Percentiles rank a stretch among this genome's conserved stretches.
These are phyloP conservation scores for Bos indicus DNA, from an alignment of 2,113 vertebrate genomes.

Conservation along the genomic window DNA sequence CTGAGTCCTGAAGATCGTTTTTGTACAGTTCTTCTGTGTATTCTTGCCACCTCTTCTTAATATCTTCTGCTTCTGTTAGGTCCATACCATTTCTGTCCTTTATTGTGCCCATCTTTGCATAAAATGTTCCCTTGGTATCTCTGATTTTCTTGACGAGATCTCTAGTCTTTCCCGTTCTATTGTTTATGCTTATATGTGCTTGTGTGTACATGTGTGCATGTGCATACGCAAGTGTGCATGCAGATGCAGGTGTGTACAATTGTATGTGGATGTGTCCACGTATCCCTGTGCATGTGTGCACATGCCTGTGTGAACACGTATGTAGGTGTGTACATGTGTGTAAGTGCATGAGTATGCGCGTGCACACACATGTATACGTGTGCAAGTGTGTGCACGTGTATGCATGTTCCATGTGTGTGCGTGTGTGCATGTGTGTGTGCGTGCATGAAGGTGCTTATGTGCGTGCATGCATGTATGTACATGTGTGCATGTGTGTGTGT, in stretches of 20 bases:
- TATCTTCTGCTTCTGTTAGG: not conserved
- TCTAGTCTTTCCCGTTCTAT: not conserved
- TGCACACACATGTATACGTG: not conserved
- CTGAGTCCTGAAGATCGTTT: not conserved
- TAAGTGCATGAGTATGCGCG: not conserved
- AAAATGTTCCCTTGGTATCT: not conserved
- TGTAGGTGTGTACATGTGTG: not conserved
- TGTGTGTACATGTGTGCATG: not conserved
- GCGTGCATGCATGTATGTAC: no score
- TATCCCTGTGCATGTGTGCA: not conserved
- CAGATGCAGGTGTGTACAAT: not conserved
- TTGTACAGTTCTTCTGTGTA: not conserved
- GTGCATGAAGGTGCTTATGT: no score
- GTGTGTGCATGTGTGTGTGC: not conserved
- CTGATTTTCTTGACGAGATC: not conserved
- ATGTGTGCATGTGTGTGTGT: not conserved
- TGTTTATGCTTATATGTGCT: not conserved
- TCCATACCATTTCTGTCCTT: not conserved
- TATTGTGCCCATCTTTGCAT: not conserved
- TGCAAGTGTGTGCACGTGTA: accelerated
- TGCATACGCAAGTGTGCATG: not conserved
- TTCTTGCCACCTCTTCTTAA: not conserved
- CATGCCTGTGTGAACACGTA: not conserved
- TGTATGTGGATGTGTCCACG: not conserved
- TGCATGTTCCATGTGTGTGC: accelerated